Conservation (phyloP, 2,113 vertebrate species). For the Rousettus leschenaultii region DNA sequence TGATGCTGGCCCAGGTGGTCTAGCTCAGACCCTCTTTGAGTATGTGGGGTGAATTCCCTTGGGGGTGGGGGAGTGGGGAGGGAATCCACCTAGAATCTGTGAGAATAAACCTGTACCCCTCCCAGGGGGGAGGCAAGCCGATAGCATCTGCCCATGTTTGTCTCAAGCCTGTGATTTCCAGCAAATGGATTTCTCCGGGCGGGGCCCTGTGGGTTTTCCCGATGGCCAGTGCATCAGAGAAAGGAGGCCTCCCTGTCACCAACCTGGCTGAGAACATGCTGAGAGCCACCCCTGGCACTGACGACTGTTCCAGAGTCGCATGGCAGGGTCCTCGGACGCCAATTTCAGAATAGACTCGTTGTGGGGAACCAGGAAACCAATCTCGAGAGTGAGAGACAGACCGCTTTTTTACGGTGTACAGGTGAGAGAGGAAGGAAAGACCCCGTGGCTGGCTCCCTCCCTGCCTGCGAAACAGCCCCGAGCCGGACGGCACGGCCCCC, state of each 20-base stretch:
- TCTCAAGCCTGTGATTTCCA: background rate
- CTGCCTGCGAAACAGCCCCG: background rate
- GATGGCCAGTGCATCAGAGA: rapidly evolving
- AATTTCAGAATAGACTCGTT: rapidly evolving
- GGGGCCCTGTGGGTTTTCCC: background rate
- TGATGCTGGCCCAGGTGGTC: background rate
- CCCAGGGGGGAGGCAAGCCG: rapidly evolving
- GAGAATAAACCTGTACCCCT: background rate
- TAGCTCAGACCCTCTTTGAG: background rate
- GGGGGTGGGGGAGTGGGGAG: too few relatives aligned
- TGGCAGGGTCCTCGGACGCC: background rate
- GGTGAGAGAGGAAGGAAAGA: rapidly evolving
- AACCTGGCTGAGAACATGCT: background rate
- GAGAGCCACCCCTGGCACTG: background rate
- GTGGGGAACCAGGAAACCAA: background rate
- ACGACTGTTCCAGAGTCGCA: background rate
- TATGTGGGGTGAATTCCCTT: background rate
- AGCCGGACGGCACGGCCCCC: too few relatives aligned
- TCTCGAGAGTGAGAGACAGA: background rate
- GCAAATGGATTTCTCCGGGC: background rate
- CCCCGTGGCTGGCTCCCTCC: background rate
- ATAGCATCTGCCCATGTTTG: background rate
- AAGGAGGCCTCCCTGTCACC: background rate
- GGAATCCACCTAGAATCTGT: background rate
- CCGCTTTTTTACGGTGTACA: rapidly evolving